Evolutionary conservation across 2,888 invertebrate genomes (phyloP).

Genomic region (Lepas anatifera): DNA sequence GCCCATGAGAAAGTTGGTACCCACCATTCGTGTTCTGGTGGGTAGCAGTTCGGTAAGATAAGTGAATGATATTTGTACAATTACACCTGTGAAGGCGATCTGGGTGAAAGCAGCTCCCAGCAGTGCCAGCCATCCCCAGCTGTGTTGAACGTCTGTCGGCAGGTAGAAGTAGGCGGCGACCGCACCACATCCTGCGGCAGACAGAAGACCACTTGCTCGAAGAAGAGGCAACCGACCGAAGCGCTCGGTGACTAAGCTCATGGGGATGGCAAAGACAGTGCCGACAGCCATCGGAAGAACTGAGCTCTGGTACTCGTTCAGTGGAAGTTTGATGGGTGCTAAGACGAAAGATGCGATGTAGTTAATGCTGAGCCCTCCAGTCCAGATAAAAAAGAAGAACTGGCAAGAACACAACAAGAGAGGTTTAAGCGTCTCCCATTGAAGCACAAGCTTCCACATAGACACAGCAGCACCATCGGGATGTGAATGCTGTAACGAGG

Average conservation of each 20-base stretch:
- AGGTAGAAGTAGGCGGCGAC: neutral
- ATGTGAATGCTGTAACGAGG: neutral
- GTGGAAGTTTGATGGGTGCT: neutral
- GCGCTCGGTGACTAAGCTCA: neutral
- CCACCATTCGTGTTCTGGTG: neutral
- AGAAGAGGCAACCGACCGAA: neutral
- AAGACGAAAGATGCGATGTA: neutral
- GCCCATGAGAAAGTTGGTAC: neutral
- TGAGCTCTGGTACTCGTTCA: neutral
- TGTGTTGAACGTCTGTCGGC: neutral
- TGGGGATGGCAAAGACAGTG: neutral
- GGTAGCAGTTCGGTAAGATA: neutral
- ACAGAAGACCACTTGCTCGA: neutral
- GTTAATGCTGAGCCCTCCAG: neutral
- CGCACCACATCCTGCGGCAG: neutral
- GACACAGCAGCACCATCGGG: neutral
- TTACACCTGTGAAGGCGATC: neutral
- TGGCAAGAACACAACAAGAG: neutral
- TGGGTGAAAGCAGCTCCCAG: neutral
- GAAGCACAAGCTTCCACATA: neutral
- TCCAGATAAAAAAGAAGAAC: neutral
- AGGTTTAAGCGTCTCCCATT: neutral
- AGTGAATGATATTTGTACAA: neutral
- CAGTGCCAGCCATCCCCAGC: neutral
- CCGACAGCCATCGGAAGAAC: neutral